A percentile compares a stretch with the other conserved stretches of the same genome.
Evolutionary conservation across 1,140 invertebrate genomes (phyloP).

Genomic region (Contarinia nasturtii): DNA sequence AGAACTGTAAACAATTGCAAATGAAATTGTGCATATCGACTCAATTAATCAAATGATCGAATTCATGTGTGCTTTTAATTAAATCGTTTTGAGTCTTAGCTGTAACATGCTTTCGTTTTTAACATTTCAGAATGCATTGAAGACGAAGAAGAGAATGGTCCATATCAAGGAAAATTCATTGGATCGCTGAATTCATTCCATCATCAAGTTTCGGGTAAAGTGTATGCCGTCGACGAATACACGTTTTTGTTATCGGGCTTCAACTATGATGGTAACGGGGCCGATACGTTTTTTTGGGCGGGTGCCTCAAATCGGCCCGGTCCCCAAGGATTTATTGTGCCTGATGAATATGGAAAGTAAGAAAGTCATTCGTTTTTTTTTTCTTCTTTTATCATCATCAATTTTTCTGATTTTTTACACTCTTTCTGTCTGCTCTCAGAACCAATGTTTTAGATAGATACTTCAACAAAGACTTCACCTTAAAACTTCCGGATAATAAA

Average conservation of each 20-base stretch:
- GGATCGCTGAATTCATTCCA: conserved; percentile 82
- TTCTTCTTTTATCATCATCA: conserved; percentile 6
- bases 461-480: conserved; percentile 67
- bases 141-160: conserved; percentile 37
- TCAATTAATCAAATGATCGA: no score
- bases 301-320: conserved; percentile 71
- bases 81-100: no score
- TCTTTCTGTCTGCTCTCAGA: conserved; percentile 32
- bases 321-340: conserved; percentile 77
- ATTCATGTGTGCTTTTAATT: no score
- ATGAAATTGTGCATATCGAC: no score
- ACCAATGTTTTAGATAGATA: conserved; percentile 74
- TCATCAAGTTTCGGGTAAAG: conserved; percentile 63
- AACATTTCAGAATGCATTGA: conserved; percentile 4
- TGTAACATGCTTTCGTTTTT: no score
- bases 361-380: no score
- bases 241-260: conserved; percentile 68
- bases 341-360: conserved; percentile 71
- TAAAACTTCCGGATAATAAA: conserved; percentile 69
- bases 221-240: conserved; percentile 77
- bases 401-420: conserved; percentile 1
- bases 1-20: no score
- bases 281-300: conserved; percentile 83
- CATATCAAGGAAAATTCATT: conserved; percentile 60
- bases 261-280: conserved; percentile 79